phyloP scores from a whole-genome alignment of 1,140 invertebrate genomes.

The Scaptomyza pallida region DNA sequence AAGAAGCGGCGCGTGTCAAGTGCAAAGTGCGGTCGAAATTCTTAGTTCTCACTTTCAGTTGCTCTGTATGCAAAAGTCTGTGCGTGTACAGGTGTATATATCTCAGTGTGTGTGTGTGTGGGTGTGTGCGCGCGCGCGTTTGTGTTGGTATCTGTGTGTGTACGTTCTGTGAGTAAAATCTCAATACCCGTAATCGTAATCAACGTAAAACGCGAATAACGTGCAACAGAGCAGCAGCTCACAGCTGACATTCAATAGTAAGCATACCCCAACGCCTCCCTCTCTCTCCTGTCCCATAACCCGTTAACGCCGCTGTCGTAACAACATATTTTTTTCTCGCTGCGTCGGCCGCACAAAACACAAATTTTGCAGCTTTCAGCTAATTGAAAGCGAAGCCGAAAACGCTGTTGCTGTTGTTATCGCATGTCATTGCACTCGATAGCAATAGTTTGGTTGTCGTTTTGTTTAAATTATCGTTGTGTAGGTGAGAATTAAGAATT shows the following conservation, averaged over 20 bases:
- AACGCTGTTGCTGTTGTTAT: slow-evolving; percentile 39
- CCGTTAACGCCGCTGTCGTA: slow-evolving; percentile 42
- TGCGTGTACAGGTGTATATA: slow-evolving; percentile 7
- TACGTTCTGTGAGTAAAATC: slow-evolving; percentile 27
- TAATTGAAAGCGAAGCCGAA: slow-evolving; percentile 62
- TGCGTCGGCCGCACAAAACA: slow-evolving; percentile 14
- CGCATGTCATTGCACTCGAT: slow-evolving; percentile 65
- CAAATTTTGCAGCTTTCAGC: slow-evolving; percentile 57
- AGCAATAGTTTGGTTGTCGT: slow-evolving; percentile 21
- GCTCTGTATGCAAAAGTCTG: slow-evolving; percentile 2
- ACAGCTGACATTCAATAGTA: slow-evolving; percentile 47
- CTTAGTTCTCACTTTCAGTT: slow-evolving; percentile 11
- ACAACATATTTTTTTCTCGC: slow-evolving; percentile 26
- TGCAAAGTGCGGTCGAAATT: slow-evolving; percentile 35
- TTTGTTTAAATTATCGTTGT: slow-evolving; percentile 3
- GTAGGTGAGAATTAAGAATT: slow-evolving; percentile 44
- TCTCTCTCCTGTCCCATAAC: neutral
- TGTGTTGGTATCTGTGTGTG: slow-evolving; percentile 5
- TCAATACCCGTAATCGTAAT: slow-evolving; percentile 47
- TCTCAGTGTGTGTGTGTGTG: slow-evolving; percentile 10
- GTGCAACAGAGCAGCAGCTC: slow-evolving; percentile 50
- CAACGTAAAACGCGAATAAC: slow-evolving; percentile 57
- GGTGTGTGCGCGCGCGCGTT: slow-evolving; percentile 3
- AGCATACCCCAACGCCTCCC: slow-evolving; percentile 24
- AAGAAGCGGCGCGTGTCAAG: slow-evolving; percentile 32